Evolutionary conservation across 2,888 invertebrate genomes (phyloP), one percentile per base, ranked within the genome.

Genomic region (Tridacna crocea): DNA sequence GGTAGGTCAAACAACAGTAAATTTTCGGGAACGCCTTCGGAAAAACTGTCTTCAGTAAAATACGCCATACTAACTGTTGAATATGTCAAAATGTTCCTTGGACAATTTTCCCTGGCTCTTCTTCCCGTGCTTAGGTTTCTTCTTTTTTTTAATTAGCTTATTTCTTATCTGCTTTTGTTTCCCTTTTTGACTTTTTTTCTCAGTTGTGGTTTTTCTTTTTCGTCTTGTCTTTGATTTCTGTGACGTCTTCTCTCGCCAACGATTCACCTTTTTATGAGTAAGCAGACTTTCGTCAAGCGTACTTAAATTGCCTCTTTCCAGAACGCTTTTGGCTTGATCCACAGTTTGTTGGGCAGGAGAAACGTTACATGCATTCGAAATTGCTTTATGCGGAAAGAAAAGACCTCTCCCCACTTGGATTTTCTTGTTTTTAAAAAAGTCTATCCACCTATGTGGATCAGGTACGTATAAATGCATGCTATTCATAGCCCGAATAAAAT

Each of bases 1-100:
- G 81, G 83, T 82, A 86, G 78, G 75, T 81, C 82, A 77, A 85
- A 86, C 58, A 83, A 68, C 6, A 70, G 51, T 36, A 85, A 77
- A 19, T 85, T 76, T 13, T 79, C 65, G 15, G 81, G 81, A 19
- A 82, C 55, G 65, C 78, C 85, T 27, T 85, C 85, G 22, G 75
- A 74, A 83, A 83, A 85, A 36, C 77, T 72, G 17, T 83, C 80
- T 75, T 77, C 58, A 2, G 68, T 63, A 24, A 83, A 77, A 65
- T 74, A 79, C n/a, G 79, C 79, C 79, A 83, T 79, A 26, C 58
- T 82, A 47, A 27, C 51, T 72, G 72, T 22, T 66, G 12, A 24
- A 66, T 15, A 66, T 15, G 26, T 66, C 36, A 27, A 66, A 27
- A 66, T 11, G 24, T 26, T 24, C 66, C 58, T 58, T 58, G 58